Base-by-base conservation (phyloP, 2,888 invertebrate genomes). In the Chesias legatella region DNA sequence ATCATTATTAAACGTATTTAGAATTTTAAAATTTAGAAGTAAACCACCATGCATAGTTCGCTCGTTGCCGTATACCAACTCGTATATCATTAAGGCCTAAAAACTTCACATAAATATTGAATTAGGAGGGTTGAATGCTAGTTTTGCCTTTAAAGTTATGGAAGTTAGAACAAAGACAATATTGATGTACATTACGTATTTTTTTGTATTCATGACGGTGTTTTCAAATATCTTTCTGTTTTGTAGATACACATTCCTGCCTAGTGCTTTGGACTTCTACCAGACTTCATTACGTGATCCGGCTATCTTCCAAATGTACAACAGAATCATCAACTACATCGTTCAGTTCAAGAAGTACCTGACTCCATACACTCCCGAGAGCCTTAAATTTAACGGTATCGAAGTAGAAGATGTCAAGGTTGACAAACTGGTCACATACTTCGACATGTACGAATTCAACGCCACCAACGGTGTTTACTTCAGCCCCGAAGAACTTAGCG, bases 281-380 rank as follows among this genome's bases (percentile, higher is more conserved):
- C 89, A 90, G 60, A 92, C 93, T 5, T 89, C 91, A 48, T 68
- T 92, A 56, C 91, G 93, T 50, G 94, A 94, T 70, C 94, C 94
- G 9, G 89, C 90, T 22, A 93, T 93, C 90, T 94, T 91, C 74
- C 90, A 91, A 48, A 73, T 93, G 37, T 91, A 91, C 79, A 90
- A 91, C 73, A 90, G 90, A 56, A 85, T 93, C 59, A 53, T 90
- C 36, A 71, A 84, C 35, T 89, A 88, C 60, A 90, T 91, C 73
- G 76, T 88, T 59, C 89, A 90, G 46, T 93, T 90, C 88, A 92
- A 92, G 67, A 67, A 86, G 51, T 84, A 86, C 58, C 67, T 91
- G 33, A 70, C 82, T 5, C 88, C 90, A 0, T 93, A 94, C 81
- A 88, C 83, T 34, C 70, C 86, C 41, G 82, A 90, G 9, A 85